Conservation (phyloP, 2,113 vertebrate genomes). For the Lichenostomus cassidix region DNA sequence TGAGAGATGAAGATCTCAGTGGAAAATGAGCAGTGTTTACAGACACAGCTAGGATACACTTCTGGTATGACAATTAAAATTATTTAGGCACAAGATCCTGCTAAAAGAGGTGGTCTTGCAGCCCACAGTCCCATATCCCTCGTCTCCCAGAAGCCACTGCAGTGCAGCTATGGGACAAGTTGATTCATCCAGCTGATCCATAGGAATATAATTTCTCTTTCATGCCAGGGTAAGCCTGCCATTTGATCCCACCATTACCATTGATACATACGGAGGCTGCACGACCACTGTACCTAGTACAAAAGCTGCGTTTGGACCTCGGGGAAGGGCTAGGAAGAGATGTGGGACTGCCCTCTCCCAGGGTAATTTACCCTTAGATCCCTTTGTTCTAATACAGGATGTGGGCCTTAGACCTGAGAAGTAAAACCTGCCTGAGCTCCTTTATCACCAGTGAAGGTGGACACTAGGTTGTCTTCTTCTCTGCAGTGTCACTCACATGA, state of each 20-base stretch:
- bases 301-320: not conserved
- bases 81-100: not conserved
- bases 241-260: not conserved
- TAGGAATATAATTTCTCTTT: not conserved
- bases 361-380: not conserved
- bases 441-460: not conserved
- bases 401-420: not conserved
- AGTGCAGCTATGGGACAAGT: accelerated
- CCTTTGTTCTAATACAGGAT: not conserved
- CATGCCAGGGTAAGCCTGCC: not conserved
- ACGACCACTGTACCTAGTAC: accelerated
- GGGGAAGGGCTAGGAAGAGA: not conserved
- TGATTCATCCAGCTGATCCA: not conserved
- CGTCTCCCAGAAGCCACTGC: not conserved
- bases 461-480: not conserved
- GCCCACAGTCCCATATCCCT: not conserved
- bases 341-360: not conserved
- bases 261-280: not conserved
- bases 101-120: not conserved
- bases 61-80: not conserved
- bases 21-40: not conserved
- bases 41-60: not conserved
- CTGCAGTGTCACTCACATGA: not conserved
- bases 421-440: not conserved
- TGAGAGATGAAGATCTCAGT: not conserved